Evolutionary conservation across 1,140 invertebrate species (phyloP), one percentile per base, ranked within the genome.

Genomic region (Acromyrmex echinatior): DNA sequence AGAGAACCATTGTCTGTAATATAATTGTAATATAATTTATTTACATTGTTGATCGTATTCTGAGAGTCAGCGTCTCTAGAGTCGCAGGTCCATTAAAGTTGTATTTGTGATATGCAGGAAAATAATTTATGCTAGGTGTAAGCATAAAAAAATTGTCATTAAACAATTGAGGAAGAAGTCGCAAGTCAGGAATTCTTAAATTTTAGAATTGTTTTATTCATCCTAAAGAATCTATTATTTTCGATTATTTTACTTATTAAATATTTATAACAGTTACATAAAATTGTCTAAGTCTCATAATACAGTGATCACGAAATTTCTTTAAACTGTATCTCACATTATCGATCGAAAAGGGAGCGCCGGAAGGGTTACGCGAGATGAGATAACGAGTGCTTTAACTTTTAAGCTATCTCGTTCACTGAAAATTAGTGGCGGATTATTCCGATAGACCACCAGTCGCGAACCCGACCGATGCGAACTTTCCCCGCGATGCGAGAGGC

Each of bases 381-480:
- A 18, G 53, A 49, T 82, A 74, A 74, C 25, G 39, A 82, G 49
- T 35, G 58, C 12, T 14, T 76, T 35, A 62, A 84, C 39, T 62
- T 84, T 71, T n/a, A 21, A 76, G 18, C 21, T 51, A 84, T 63
- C 39, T 76, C 68, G 68, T 82, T 84, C 12, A 45, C 18, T 16
- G 79, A 70, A 91, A 91, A 89, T 87, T 80, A 91, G 82, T 87
- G 66, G 58, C 51, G 65, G 84, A 91, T 91, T 89, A 88, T 39
- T 35, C 21, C 76, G 80, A 90, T 90, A 90, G 77, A 79, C 68
- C 53, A 51, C 31, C 77, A 71, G 86, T 87, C 76, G 91, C 81
- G 92, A 90, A 90, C 87, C 73, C 71, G 87, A 87, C 86, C 71
- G 81, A 73, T 63, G 60, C 66, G 81, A 82, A 88, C 70, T 82